phyloP scores from a whole-genome alignment of 1,140 invertebrate genomes.

The Pseudoatta argentina region DNA sequence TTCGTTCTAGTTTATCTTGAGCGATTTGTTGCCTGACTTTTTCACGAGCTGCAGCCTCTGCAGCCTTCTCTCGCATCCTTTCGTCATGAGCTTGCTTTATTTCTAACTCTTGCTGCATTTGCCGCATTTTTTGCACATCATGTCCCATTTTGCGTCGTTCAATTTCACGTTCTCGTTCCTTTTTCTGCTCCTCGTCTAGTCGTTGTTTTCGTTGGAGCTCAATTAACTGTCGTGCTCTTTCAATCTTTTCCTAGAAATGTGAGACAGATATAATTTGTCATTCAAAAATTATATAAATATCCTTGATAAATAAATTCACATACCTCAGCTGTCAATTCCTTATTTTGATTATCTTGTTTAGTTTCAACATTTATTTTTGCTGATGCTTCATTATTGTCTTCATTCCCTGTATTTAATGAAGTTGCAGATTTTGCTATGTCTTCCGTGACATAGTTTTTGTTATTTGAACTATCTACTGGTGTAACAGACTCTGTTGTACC shows the following conservation, averaged over 20 bases:
- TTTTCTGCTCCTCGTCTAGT: conserved; percentile 89
- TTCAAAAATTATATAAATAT: neutral
- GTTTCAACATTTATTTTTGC: conserved; percentile 17
- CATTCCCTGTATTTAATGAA: conserved; percentile 78
- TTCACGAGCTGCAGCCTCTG: conserved; percentile 89
- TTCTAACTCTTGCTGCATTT: conserved; percentile 91
- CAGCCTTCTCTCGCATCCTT: conserved; percentile 90
- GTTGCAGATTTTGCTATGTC: conserved; percentile 89
- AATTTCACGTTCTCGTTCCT: conserved; percentile 89
- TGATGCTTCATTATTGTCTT: conserved; percentile 41
- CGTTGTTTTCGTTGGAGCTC: conserved; percentile 87
- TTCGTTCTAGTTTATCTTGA: conserved; percentile 90
- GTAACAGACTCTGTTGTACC: neutral
- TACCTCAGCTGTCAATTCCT: conserved; percentile 62
- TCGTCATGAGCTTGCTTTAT: conserved; percentile 90
- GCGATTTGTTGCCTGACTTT: conserved; percentile 91
- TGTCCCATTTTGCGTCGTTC: conserved; percentile 91
- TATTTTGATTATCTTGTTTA: conserved; percentile 25
- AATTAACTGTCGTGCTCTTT: conserved; percentile 87
- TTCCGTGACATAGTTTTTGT: conserved; percentile 90
- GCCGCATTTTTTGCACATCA: conserved; percentile 90
- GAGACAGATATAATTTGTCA: conserved; percentile 9
- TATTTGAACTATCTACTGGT: conserved; percentile 92
- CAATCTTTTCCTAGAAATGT: conserved; percentile 81
- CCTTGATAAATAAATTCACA: neutral